A percentile compares a stretch with the other conserved stretches of the same genome.
Evolutionary conservation across 2,888 invertebrate genomes (phyloP).

Genomic region (Xylocampa areola): DNA sequence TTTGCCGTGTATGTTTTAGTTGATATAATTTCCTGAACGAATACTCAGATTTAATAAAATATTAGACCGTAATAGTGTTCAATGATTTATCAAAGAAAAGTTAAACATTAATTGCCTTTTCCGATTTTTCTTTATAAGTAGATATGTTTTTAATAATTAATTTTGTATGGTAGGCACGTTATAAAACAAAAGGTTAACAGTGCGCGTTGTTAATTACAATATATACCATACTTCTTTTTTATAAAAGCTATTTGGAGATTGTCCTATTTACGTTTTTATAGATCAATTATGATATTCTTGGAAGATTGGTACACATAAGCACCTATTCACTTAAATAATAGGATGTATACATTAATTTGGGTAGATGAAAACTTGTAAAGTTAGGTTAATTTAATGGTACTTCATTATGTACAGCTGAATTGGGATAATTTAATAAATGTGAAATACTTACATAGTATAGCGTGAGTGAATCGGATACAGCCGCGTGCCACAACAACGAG

Average conservation of each 20-base stretch:
- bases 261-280: not conserved
- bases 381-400: not conserved
- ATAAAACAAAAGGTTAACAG: conserved; percentile 16
- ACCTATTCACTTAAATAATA: not conserved
- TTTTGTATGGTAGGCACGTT: conserved; percentile 23
- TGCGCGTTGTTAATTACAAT: not conserved
- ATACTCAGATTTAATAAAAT: not conserved
- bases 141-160: conserved; percentile 28
- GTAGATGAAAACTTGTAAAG: conserved; percentile 5
- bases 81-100: conserved; percentile 3
- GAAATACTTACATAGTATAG: conserved; percentile 58
- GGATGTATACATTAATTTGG: not conserved
- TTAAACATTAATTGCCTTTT: conserved; percentile 11
- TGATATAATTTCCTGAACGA: conserved; percentile 14
- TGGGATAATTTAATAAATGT: conserved; percentile 57
- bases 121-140: conserved; percentile 9
- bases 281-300: not conserved
- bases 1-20: conserved; percentile 30
- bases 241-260: not conserved
- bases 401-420: conserved; percentile 33
- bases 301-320: not conserved
- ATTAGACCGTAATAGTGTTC: not conserved
- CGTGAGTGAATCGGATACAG: conserved; percentile 69
- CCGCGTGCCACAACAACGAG: conserved; percentile 79
- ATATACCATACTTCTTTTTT: not conserved